These are phyloP conservation scores for Cryptoblepharus egeriae DNA, from an alignment of 2,797 vertebrate genomes.

Conservation along the genomic window DNA sequence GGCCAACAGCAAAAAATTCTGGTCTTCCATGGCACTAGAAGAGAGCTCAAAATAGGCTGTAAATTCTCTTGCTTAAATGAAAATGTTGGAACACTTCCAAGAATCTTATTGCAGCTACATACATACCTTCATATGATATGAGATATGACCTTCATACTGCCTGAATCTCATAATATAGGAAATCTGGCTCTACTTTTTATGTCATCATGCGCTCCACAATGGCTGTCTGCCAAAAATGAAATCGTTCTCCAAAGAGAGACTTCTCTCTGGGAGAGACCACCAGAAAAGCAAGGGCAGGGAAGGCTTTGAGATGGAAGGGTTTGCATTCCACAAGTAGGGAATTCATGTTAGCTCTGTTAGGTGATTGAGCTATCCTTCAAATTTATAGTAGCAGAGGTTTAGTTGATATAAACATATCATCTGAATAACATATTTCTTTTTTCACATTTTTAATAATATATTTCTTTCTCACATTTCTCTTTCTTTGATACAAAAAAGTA, in stretches of 20 bases:
- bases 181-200: neutral
- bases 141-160: neutral
- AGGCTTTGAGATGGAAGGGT: neutral
- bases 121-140: neutral
- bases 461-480: too few relatives aligned
- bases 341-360: neutral
- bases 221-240: neutral
- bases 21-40: neutral
- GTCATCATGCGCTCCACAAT: neutral
- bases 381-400: neutral
- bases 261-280: neutral
- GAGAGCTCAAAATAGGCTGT: neutral
- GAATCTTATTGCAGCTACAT: neutral
- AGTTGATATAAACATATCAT: neutral
- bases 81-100: neutral
- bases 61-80: neutral
- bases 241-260: neutral
- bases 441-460: too few relatives aligned
- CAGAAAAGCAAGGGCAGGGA: neutral
- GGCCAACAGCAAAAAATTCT: neutral
- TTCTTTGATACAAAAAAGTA: neutral
- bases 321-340: neutral
- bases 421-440: rapidly evolving
- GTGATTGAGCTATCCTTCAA: rapidly evolving
- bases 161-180: neutral